Evolutionary conservation across 2,113 vertebrate species (phyloP).

Genomic region (Sceloporus tristichus): DNA sequence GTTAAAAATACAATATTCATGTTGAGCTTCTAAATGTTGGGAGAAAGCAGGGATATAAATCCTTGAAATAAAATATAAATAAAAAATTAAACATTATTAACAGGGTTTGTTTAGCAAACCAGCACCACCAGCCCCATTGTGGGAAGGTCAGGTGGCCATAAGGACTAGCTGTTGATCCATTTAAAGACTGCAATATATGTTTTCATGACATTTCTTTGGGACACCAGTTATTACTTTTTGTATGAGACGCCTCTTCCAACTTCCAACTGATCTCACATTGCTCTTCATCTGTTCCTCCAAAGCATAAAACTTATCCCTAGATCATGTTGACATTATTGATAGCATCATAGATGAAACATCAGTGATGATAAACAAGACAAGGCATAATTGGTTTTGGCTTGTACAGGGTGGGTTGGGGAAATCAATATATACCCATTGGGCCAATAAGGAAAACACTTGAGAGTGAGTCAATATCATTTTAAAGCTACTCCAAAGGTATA

Average conservation of each 20-base stretch:
- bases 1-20: neutral
- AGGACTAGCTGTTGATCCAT: neutral
- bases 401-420: constrained; percentile 21
- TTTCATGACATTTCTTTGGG: neutral
- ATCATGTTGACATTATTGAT: constrained; percentile 15
- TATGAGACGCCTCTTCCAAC: neutral
- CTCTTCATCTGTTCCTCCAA: constrained; percentile 23
- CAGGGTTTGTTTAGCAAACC: neutral
- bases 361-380: constrained; percentile 6
- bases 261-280: neutral
- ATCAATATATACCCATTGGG: constrained; percentile 21
- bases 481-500: neutral
- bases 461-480: constrained; percentile 3
- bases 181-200: neutral
- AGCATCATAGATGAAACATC: constrained; percentile 8
- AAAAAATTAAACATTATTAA: neutral
- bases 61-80: too few species aligned
- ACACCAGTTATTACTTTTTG: neutral
- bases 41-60: too few species aligned
- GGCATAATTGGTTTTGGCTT: neutral
- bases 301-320: constrained; percentile 6
- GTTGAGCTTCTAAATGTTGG: too few species aligned
- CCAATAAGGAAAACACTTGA: constrained; percentile 1
- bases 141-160: neutral
- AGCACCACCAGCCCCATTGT: neutral